These are phyloP conservation scores for Hippoglossus hippoglossus DNA, from an alignment of 2,797 vertebrate genomes.

Conservation along the genomic window DNA sequence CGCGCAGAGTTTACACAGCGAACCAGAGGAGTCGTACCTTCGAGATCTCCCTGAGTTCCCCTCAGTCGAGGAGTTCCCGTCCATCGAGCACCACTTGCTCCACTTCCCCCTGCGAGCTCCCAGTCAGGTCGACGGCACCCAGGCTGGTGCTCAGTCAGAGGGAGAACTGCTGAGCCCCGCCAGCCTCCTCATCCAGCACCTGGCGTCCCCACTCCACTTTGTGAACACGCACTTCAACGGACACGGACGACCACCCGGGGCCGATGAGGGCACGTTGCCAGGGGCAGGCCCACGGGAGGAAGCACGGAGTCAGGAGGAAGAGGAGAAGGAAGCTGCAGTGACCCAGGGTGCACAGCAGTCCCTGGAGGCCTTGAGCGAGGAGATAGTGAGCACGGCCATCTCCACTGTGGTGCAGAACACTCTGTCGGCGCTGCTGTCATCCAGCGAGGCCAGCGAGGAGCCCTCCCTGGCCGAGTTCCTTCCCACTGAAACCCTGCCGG, in stretches of 20 bases:
- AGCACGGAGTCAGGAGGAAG: conserved; percentile 36
- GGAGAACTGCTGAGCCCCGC: conserved; percentile 72
- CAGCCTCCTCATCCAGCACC: conserved; percentile 85
- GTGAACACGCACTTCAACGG: conserved; percentile 99
- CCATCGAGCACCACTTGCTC: conserved; percentile 81
- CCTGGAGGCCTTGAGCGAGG: conserved; percentile 89
- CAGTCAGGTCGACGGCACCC: conserved; percentile 25
- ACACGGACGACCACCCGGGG: conserved; percentile 64
- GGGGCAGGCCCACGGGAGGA: conserved; percentile 4
- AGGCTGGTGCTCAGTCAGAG: conserved; percentile 30
- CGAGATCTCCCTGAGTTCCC: conserved; percentile 90
- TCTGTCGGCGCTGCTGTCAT: conserved; percentile 86
- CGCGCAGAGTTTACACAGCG: conserved; percentile 93
- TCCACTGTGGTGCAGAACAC: conserved; percentile 91
- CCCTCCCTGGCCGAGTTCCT: conserved; percentile 75
- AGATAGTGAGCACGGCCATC: conserved; percentile 91
- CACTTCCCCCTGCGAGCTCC: conserved; percentile 73
- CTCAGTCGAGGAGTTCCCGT: conserved; percentile 88
- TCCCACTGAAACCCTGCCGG: conserved; percentile 53
- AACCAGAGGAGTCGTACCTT: conserved; percentile 90
- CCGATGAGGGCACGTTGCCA: conserved; percentile 44
- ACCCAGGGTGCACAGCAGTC: conserved; percentile 78
- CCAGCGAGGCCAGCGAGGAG: conserved; percentile 86
- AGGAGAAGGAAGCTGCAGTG: conserved; percentile 8
- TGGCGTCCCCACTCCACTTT: conserved; percentile 95